Conservation (phyloP, 1,140 invertebrate species). For the Magallana gigas region DNA sequence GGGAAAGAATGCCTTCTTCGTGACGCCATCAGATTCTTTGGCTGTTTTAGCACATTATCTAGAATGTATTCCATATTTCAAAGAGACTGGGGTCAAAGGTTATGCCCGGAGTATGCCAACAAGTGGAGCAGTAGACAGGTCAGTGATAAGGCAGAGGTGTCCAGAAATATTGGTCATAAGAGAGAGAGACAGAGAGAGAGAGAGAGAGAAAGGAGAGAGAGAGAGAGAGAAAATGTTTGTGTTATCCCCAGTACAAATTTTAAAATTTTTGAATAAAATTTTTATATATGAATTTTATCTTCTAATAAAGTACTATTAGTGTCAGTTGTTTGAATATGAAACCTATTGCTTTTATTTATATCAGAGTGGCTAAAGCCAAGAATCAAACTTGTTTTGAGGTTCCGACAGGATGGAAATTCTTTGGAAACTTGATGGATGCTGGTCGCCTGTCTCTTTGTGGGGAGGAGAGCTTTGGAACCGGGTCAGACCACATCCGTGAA, state of each 20-base stretch:
- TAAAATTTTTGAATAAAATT: background rate
- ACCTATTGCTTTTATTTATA: background rate
- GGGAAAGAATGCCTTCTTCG: slow-evolving; percentile 93
- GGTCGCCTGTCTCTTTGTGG: slow-evolving; percentile 95
- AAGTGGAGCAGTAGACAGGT: slow-evolving; percentile 95
- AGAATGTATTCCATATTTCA: slow-evolving; percentile 96
- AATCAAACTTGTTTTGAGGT: slow-evolving; percentile 94
- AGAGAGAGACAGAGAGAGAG: background rate
- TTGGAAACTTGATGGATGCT: slow-evolving; percentile 99
- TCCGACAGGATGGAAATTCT: slow-evolving; percentile 98
- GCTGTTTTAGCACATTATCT: slow-evolving; percentile 96
- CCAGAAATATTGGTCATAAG: background rate
- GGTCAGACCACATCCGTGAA: slow-evolving; percentile 86
- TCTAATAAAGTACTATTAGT: background rate
- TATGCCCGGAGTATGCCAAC: slow-evolving; percentile 99
- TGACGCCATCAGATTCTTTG: slow-evolving; percentile 97
- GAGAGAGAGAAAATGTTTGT: background rate
- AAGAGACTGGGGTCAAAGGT: slow-evolving; percentile 88
- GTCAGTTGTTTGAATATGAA: too few relatives aligned
- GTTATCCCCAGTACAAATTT: background rate
- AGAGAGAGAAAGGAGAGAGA: background rate
- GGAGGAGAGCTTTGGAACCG: slow-evolving; percentile 98
- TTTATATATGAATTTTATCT: background rate
- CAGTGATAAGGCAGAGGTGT: slow-evolving; percentile 46
- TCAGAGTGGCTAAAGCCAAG: slow-evolving; percentile 88